Evolutionary conservation across 2,888 invertebrate species (phyloP).

Genomic region (Eurytoma californica): DNA sequence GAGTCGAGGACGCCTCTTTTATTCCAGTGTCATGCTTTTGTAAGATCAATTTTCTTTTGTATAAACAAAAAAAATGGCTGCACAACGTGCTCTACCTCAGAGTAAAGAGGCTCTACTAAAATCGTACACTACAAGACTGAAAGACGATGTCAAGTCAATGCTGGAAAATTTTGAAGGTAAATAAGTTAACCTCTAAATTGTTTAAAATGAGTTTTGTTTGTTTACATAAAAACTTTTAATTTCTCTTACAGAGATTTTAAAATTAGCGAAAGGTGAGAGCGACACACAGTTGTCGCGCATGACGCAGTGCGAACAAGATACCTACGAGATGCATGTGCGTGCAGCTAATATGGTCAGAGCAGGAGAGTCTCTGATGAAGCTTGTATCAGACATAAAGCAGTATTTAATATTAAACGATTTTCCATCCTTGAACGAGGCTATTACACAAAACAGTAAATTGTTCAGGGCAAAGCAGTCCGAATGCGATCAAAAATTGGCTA

Average conservation of each 20-base stretch:
- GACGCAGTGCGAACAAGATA: constrained; percentile 96
- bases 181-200: constrained; percentile 58
- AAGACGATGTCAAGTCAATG: constrained; percentile 98
- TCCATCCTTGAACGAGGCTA: constrained; percentile 97
- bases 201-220: neutral
- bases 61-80: constrained; percentile 63
- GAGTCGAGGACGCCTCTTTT: too few species aligned
- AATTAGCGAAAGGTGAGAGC: constrained; percentile 91
- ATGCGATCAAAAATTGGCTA: constrained; percentile 94
- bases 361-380: constrained; percentile 96
- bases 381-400: constrained; percentile 98
- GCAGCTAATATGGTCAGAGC: constrained; percentile 97
- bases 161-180: constrained; percentile 96
- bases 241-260: constrained; percentile 86
- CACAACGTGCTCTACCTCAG: constrained; percentile 85
- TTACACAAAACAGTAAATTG: constrained; percentile 92
- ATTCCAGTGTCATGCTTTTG: too few species aligned
- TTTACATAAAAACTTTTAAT: neutral
- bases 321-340: constrained; percentile 97
- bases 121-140: constrained; percentile 94
- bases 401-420: constrained; percentile 98
- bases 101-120: constrained; percentile 96
- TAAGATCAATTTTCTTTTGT: neutral
- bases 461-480: constrained; percentile 93
- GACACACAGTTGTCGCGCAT: constrained; percentile 92